Evolutionary conservation across 2,797 vertebrate genomes (phyloP), one percentile per base, ranked within the genome.

Genomic region (Brachyalestes nurse): DNA sequence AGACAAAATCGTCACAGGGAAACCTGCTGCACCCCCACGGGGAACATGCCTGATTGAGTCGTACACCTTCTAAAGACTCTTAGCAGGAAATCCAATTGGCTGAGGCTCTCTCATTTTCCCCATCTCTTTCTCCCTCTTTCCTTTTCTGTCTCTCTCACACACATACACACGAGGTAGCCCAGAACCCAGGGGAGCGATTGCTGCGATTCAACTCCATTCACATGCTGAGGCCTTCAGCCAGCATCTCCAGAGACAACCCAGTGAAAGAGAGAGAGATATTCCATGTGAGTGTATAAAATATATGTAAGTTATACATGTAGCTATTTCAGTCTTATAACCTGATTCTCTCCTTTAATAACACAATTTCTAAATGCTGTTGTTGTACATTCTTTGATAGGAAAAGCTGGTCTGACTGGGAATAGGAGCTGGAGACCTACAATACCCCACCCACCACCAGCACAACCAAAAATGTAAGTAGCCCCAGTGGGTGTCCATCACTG

Each of bases 41-140:
- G 77, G 77, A 79, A 76, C 34, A 67, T 58, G 8, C 0, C 72
- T 80, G 77, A 85, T 82, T 82, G 77, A 85, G 77, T 77, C 74
- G 66, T 82, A 69, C 75, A 64, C 73, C 69, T 73, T 77, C 77
- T 34, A 80, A 82, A 74, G 70, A 53, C 77, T 80, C 80, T 82
- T 85, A 72, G 78, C 45, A 49, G 78, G 84, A 85, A 82, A 74
- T 75, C 55, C 61, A 82, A 73, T 82, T 69, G 47, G 77, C 17
- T 57, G 66, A 47, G 62, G 77, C 73, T 82, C n/a, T 57, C 72
- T n/a, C 1, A 23, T 67, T 77, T 66, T 79, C 28, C 45, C 75
- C 21, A n/a, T n/a, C n/a, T 55, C 38, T 57, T 25, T 77, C 72
- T 66, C 62, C 28, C 53, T 55, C 34, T 60, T 14, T 19, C 49